phyloP scores from a whole-genome alignment of 1,140 invertebrate species.

The Drosophila nebulosa region DNA sequence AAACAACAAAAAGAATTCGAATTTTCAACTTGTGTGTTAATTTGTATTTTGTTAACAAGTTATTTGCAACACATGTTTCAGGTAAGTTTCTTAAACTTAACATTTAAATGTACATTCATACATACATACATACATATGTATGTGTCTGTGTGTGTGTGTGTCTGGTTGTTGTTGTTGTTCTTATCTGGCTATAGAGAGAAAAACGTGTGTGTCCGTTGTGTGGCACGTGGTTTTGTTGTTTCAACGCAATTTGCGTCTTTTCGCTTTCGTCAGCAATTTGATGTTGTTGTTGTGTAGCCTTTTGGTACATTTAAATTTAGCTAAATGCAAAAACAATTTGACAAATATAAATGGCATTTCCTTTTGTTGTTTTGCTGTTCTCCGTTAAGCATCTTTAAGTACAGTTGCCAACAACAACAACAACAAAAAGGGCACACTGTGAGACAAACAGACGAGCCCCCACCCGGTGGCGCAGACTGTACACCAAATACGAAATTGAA shows the following conservation, averaged over 20 bases:
- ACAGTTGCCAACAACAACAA: constrained; percentile 60
- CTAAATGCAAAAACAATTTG: constrained; percentile 52
- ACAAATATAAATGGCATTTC: constrained; percentile 59
- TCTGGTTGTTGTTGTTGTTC: constrained; percentile 8
- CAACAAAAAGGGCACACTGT: constrained; percentile 11
- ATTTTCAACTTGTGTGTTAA: constrained; percentile 10
- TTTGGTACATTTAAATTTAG: constrained; percentile 69
- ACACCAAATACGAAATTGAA: constrained; percentile 3
- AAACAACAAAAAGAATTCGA: constrained; percentile 5
- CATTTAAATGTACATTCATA: no score
- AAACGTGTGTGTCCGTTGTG: constrained; percentile 51
- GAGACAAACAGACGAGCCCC: constrained; percentile 49
- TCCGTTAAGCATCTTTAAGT: constrained; percentile 42
- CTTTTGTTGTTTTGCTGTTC: constrained; percentile 15
- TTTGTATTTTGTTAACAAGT: constrained; percentile 17
- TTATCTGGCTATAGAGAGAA: not conserved
- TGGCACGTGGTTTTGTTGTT: constrained; percentile 51
- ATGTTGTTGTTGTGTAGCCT: constrained; percentile 8
- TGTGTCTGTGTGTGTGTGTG: constrained; percentile 6
- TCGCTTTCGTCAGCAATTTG: constrained; percentile 41
- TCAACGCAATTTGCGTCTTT: constrained; percentile 45
- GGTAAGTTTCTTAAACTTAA: constrained; percentile 45
- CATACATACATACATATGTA: not conserved
- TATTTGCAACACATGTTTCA: constrained; percentile 63
- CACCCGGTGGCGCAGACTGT: constrained; percentile 9